A percentile compares a stretch with the other conserved stretches of the same genome.
phyloP scores from a whole-genome alignment of 2,113 vertebrate species.

The Atractosteus spatula region DNA sequence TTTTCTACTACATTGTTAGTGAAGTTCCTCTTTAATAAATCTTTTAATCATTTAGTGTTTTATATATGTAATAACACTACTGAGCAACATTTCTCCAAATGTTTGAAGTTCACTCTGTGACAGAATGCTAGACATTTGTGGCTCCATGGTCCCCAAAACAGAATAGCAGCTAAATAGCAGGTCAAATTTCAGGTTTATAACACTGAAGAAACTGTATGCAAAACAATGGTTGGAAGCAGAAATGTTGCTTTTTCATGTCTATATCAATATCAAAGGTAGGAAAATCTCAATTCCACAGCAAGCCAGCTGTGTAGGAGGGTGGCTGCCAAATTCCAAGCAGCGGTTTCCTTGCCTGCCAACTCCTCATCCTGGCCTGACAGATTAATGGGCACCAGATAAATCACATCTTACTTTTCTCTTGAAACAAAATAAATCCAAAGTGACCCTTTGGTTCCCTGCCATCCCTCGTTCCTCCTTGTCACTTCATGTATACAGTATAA shows the following conservation, averaged over 20 bases:
- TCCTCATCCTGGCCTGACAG: slow-evolving; percentile 52
- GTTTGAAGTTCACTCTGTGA: too few relatives aligned
- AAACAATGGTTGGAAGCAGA: slow-evolving; percentile 38
- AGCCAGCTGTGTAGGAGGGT: slow-evolving; percentile 44
- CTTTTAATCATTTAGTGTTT: too few relatives aligned
- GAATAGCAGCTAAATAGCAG: neutral
- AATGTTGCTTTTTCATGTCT: slow-evolving; percentile 40
- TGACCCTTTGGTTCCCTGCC: slow-evolving; percentile 9
- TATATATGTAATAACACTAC: too few relatives aligned
- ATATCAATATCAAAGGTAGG: slow-evolving; percentile 60
- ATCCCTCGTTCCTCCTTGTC: neutral
- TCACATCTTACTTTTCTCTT: slow-evolving; percentile 37
- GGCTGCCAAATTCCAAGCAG: slow-evolving; percentile 50
- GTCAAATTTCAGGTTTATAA: neutral
- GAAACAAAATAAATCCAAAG: slow-evolving; percentile 46
- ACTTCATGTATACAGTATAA: neutral
- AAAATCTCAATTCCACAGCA: slow-evolving; percentile 49
- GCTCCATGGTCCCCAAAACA: too few relatives aligned
- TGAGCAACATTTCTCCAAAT: too few relatives aligned
- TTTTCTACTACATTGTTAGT: too few relatives aligned
- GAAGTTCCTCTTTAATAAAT: too few relatives aligned
- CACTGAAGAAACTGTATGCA: neutral
- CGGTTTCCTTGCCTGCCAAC: slow-evolving; percentile 54
- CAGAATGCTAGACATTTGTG: too few relatives aligned
- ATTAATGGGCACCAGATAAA: slow-evolving; percentile 45